Conservation (phyloP, 2,797 vertebrate species). For the Enteromius thamalakanensis region DNA sequence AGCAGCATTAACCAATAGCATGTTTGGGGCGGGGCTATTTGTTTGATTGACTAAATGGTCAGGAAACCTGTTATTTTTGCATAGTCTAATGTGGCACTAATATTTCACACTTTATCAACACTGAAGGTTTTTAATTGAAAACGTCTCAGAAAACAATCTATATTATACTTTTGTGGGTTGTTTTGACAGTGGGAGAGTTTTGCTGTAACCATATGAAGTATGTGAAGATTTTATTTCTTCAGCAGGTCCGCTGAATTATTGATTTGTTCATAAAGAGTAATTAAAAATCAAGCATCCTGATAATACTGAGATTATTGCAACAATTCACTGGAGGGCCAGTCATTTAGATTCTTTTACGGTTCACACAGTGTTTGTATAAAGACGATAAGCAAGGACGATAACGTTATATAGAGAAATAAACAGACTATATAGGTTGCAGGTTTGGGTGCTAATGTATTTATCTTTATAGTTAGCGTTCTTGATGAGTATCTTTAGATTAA, state of each 20-base stretch:
- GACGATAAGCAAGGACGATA: background rate
- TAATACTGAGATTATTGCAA: constrained; percentile 57
- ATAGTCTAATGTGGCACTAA: background rate
- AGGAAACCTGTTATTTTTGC: background rate
- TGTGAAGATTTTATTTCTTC: constrained; percentile 42
- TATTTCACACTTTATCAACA: background rate
- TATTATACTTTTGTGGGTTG: background rate
- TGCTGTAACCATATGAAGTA: constrained; percentile 15
- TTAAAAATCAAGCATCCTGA: constrained; percentile 56
- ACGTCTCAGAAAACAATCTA: background rate
- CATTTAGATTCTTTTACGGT: background rate
- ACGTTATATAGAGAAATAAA: no score
- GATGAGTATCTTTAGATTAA: no score
- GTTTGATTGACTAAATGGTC: background rate
- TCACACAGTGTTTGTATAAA: background rate
- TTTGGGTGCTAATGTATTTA: no score
- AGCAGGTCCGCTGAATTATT: constrained; percentile 60
- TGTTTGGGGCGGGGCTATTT: background rate
- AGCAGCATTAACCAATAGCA: background rate
- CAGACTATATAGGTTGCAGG: no score
- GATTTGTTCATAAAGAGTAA: constrained; percentile 58
- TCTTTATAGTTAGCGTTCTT: no score
- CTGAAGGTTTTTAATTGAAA: background rate
- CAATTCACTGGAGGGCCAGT: constrained; percentile 42
- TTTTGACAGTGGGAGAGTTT: background rate